These are phyloP conservation scores for Bubo scandiacus DNA, from an alignment of 2,113 vertebrate genomes.

Conservation along the genomic window DNA sequence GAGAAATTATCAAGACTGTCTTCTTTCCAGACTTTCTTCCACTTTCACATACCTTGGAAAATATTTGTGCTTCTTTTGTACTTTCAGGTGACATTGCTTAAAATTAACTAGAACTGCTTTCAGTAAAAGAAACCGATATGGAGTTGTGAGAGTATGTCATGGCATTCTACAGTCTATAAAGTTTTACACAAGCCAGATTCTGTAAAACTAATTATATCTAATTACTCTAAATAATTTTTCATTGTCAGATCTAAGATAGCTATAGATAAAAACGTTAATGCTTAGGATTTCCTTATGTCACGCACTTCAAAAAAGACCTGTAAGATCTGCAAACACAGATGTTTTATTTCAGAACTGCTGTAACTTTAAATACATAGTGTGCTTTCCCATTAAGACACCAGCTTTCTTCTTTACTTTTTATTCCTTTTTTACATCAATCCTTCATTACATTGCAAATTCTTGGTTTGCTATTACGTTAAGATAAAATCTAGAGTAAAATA, in stretches of 20 bases:
- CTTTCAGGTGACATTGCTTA: neutral
- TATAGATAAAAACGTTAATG: neutral
- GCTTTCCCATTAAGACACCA: neutral
- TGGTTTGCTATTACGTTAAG: neutral
- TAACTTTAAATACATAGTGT: neutral
- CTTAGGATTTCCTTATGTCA: neutral
- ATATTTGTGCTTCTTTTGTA: neutral
- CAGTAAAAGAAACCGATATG: neutral
- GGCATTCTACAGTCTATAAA: neutral
- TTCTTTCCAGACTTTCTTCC: neutral
- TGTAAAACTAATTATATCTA: neutral
- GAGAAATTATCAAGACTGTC: neutral
- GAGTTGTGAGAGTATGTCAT: neutral
- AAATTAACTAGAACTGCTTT: neutral
- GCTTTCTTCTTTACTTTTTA: neutral
- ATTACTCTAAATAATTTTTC: neutral
- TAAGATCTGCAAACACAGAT: neutral
- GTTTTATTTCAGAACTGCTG: neutral
- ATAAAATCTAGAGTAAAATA: neutral
- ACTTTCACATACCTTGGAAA: neutral
- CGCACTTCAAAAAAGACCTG: neutral
- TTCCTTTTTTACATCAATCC: neutral
- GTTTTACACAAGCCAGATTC: neutral
- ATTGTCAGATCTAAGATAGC: neutral
- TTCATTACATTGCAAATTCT: neutral